Evolutionary conservation across 2,797 vertebrate genomes (phyloP), one percentile per base, ranked within the genome.

Genomic region (Hemibagrus guttatus): DNA sequence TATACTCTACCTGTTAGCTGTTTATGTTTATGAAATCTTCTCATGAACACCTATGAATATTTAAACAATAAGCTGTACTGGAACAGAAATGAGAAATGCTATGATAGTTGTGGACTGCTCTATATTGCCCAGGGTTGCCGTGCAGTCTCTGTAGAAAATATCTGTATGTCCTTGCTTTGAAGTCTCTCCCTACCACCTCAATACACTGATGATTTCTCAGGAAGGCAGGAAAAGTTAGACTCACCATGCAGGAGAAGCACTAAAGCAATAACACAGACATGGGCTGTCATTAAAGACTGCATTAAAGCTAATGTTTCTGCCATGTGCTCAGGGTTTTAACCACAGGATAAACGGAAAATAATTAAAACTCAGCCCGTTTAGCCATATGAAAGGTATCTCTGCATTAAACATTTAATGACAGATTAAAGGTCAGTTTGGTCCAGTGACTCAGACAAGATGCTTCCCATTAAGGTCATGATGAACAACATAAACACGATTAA

Each of bases 241-340:
- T 89, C 66, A 61, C 90, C 90, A 92, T 90, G 91, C 90, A 87
- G 88, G 91, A 94, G 90, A 94, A 93, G 92, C 88, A 90, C 88
- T 78, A 89, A 92, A 94, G 92, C 92, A 92, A 91, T 90, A 93
- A 91, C 92, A 84, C 90, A 90, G 93, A 88, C 92, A 89, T 90
- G 88, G 85, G 46, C 85, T 92, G 91, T 92, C 93, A 94, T 94
- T 94, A 94, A 91, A 93, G 89, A 93, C 90, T 90, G 89, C 92
- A 94, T 94, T 93, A 92, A 91, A 61, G 21, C 75, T 94, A 93
- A 94, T 94, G 92, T 68, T 91, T 93, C 93, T 91, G 87, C 90
- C 93, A 93, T 95, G 92, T 94, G 93, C 90, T 82, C 83, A 76
- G 87, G 88, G 87, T 85, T 90, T 87, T 68, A 88, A 74, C 88